These are phyloP conservation scores for Apteryx mantelli DNA, from an alignment of 2,113 vertebrate species.

Conservation along the genomic window DNA sequence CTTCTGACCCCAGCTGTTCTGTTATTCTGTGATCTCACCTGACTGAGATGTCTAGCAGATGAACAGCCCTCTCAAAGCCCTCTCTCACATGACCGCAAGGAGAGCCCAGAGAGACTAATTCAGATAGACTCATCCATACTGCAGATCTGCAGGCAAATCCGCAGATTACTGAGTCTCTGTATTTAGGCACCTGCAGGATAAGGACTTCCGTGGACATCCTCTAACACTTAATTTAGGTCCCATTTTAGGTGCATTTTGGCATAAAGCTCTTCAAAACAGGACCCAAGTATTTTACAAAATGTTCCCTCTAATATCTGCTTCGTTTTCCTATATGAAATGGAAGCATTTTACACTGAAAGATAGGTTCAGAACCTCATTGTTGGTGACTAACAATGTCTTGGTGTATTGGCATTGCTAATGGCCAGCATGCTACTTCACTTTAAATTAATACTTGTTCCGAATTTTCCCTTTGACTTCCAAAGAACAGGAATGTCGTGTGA, in stretches of 20 bases:
- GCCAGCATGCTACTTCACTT: not conserved
- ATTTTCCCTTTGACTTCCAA: not conserved
- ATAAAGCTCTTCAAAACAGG: not conserved
- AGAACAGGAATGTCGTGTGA: not conserved
- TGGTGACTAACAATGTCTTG: not conserved
- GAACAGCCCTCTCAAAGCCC: not conserved
- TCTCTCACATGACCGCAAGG: not conserved
- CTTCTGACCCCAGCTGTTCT: not conserved
- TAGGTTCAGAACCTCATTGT: not conserved
- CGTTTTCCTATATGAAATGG: not conserved
- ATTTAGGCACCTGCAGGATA: not conserved
- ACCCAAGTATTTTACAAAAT: accelerated
- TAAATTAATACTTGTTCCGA: not conserved
- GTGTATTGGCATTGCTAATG: not conserved
- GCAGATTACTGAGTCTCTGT: not conserved
- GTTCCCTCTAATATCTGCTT: not conserved
- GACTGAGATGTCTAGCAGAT: not conserved
- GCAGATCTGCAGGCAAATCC: not conserved
- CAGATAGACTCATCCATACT: not conserved
- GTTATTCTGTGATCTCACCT: too few species aligned
- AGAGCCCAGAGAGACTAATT: not conserved
- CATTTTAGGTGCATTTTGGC: not conserved
- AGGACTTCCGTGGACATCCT: not conserved
- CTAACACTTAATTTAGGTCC: not conserved
- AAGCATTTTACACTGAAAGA: not conserved